Evolutionary conservation across 92 coral and sea anemone species (phyloP).

Genomic region (Heteractis magnifica): DNA sequence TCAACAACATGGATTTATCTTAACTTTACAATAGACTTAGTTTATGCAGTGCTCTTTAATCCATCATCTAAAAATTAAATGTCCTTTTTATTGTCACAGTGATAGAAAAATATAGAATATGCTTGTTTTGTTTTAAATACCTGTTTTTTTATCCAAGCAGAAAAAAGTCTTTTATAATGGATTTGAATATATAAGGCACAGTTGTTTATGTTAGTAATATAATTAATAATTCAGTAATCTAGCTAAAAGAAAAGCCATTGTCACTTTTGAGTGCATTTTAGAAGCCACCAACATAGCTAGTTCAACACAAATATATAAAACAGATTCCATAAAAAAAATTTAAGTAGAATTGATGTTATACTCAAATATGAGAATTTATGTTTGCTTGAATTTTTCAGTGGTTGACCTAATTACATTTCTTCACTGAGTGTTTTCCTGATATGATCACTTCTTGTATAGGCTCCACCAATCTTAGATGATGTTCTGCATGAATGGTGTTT

Average conservation of each 20-base stretch:
- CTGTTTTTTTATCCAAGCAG: not conserved
- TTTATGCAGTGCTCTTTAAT: too few relatives aligned
- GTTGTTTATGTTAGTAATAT: not conserved
- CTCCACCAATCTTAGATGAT: not conserved
- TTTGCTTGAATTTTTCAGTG: not conserved
- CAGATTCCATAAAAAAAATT: not conserved
- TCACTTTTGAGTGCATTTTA: not conserved
- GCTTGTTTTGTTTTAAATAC: not conserved
- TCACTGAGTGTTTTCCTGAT: not conserved
- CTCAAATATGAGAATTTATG: not conserved
- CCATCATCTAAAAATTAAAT: not conserved
- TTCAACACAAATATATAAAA: not conserved
- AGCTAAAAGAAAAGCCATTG: not conserved
- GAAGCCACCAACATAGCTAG: not conserved
- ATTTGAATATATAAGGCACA: not conserved
- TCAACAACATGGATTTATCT: too few relatives aligned
- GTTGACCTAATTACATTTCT: not conserved
- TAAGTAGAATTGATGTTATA: not conserved
- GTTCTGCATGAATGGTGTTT: constrained; percentile 30
- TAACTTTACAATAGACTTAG: too few relatives aligned
- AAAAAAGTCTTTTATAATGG: not conserved
- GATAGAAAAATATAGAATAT: not conserved
- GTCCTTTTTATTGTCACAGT: not conserved
- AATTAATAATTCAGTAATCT: not conserved
- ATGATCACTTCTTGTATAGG: not conserved